Evolutionary conservation across 2,113 vertebrate species (phyloP).

Genomic region (Cyrtonyx montezumae): DNA sequence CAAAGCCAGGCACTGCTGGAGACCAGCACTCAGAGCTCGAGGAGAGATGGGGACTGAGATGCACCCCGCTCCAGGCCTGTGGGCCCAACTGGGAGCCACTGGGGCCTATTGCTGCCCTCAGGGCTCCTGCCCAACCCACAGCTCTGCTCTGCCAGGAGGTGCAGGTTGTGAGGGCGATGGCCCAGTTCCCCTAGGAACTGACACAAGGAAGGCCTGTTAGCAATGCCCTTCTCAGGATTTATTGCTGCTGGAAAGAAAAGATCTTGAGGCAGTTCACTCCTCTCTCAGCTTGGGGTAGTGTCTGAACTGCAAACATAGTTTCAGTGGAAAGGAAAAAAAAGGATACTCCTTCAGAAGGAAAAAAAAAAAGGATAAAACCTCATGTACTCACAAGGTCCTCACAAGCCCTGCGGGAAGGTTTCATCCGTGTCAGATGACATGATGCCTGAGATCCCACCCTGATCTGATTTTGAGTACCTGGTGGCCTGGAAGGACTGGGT

Average conservation of each 20-base stretch:
- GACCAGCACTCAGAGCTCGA: accelerated
- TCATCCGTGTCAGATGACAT: not conserved
- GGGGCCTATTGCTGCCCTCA: not conserved
- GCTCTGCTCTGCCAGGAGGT: not conserved
- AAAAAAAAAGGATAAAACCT: not conserved
- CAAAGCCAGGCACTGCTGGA: not conserved
- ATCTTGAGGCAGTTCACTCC: accelerated
- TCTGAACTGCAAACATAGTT: not conserved
- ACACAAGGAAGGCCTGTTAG: not conserved
- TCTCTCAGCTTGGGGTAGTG: not conserved
- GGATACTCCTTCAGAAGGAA: accelerated
- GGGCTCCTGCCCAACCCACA: not conserved
- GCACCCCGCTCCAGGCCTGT: not conserved
- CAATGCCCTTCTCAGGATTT: not conserved
- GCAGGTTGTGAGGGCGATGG: not conserved
- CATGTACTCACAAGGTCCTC: not conserved
- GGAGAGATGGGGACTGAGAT: not conserved
- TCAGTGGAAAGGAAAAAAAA: no score
- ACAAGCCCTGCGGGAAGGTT: not conserved
- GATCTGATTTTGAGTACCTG: not conserved
- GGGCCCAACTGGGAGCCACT: not conserved
- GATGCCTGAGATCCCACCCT: not conserved
- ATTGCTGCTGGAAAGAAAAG: not conserved
- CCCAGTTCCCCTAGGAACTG: not conserved
- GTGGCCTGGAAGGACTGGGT: not conserved